These are phyloP conservation scores for Drosophila truncata DNA, from an alignment of 1,140 invertebrate species.

Conservation along the genomic window DNA sequence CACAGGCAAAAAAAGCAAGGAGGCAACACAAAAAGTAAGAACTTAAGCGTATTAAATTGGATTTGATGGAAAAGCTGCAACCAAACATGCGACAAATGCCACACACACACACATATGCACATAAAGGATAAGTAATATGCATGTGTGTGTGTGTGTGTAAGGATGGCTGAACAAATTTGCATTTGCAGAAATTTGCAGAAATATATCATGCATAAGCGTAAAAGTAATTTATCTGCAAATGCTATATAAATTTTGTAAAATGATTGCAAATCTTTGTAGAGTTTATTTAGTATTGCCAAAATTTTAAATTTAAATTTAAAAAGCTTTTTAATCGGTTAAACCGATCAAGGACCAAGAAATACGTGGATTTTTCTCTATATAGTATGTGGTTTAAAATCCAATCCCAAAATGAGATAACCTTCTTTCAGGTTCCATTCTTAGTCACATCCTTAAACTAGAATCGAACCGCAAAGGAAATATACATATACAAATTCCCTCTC, in stretches of 20 bases:
- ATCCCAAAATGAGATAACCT: not conserved
- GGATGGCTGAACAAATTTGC: constrained; percentile 37
- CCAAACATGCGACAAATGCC: constrained; percentile 74
- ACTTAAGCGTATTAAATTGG: constrained; percentile 83
- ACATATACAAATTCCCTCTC: constrained; percentile 6
- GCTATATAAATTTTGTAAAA: constrained; percentile 1
- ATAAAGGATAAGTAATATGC: constrained; percentile 40
- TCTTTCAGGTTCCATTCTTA: not conserved
- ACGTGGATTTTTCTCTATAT: too few species aligned
- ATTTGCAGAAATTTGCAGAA: constrained; percentile 33
- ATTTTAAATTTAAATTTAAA: not conserved
- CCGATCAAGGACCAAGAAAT: too few species aligned
- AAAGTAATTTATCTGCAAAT: constrained; percentile 24
- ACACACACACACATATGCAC: constrained; percentile 21
- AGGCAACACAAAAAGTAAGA: constrained; percentile 71
- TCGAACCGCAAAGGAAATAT: constrained; percentile 1
- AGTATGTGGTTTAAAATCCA: not conserved
- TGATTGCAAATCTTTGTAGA: not conserved
- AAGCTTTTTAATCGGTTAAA: too few species aligned
- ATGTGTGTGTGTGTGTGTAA: constrained; percentile 2
- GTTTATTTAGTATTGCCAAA: not conserved
- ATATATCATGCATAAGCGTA: constrained; percentile 22
- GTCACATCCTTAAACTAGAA: constrained; percentile 1
- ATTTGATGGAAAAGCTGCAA: constrained; percentile 78
- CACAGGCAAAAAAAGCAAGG: constrained; percentile 49